A percentile compares a stretch with the other conserved stretches of the same genome.
phyloP scores from a whole-genome alignment of 2,113 vertebrate species.

The Mystacornis crossleyi region DNA sequence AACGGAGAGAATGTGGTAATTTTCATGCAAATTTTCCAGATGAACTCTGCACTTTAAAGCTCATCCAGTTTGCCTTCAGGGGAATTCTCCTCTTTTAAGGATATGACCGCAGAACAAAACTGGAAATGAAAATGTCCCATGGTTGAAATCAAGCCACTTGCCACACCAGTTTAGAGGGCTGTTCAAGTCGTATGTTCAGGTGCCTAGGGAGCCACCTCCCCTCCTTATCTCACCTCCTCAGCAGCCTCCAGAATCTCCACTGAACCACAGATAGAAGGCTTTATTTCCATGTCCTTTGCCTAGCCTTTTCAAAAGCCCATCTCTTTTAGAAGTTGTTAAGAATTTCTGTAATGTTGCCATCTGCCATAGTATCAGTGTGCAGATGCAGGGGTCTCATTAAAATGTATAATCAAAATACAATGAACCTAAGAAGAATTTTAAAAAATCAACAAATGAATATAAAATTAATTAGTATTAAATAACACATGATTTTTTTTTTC shows the following conservation, averaged over 20 bases:
- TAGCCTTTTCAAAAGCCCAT: background rate
- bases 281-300: background rate
- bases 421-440: background rate
- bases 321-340: background rate
- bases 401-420: background rate
- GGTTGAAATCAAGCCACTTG: background rate
- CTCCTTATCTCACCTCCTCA: no score
- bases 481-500: background rate
- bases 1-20: background rate
- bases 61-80: background rate
- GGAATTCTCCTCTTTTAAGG: background rate
- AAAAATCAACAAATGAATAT: background rate
- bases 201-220: accelerated
- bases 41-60: background rate
- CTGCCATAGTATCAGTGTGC: accelerated
- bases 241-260: no score
- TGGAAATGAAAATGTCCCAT: background rate
- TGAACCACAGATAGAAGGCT: accelerated
- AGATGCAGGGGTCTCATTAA: background rate
- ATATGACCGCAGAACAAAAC: background rate
- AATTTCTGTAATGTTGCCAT: background rate
- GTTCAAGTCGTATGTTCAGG: background rate
- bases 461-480: background rate
- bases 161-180: background rate
- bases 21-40: background rate